phyloP scores from a whole-genome alignment of 2,797 vertebrate genomes.

The Saguinus oedipus region DNA sequence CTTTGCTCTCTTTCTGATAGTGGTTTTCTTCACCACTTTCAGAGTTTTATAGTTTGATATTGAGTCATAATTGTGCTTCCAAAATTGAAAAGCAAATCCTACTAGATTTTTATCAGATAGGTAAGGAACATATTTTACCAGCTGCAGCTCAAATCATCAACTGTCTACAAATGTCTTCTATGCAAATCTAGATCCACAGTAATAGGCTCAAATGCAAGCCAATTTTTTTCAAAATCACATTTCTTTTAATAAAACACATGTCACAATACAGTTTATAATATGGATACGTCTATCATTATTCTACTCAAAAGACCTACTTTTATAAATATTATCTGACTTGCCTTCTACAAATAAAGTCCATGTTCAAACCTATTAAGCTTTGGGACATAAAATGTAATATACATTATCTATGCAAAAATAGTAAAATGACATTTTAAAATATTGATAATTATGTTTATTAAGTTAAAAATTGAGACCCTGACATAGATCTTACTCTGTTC shows the following conservation, averaged over 20 bases:
- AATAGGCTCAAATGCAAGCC: background rate
- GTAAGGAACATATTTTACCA: background rate
- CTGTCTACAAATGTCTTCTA: background rate
- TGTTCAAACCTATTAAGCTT: background rate
- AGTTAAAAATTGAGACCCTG: background rate
- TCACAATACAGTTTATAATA: background rate
- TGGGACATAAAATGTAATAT: background rate
- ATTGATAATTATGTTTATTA: background rate
- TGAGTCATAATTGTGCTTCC: background rate
- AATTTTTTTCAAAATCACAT: background rate
- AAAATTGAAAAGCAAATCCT: slow-evolving; percentile 7
- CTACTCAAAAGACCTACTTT: background rate
- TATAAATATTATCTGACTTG: background rate
- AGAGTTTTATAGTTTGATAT: background rate
- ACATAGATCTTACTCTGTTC: background rate
- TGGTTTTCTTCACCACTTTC: background rate
- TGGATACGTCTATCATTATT: background rate
- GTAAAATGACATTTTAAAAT: slow-evolving; percentile 5
- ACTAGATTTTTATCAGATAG: background rate
- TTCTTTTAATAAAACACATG: background rate
- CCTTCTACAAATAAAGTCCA: slow-evolving; percentile 5
- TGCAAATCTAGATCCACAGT: slow-evolving; percentile 27
- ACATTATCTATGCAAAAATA: background rate
- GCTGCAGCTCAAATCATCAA: slow-evolving; percentile 9
- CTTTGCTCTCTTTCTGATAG: background rate